Base-by-base conservation (phyloP, 2,113 vertebrate species). In the Pavo muticus region DNA sequence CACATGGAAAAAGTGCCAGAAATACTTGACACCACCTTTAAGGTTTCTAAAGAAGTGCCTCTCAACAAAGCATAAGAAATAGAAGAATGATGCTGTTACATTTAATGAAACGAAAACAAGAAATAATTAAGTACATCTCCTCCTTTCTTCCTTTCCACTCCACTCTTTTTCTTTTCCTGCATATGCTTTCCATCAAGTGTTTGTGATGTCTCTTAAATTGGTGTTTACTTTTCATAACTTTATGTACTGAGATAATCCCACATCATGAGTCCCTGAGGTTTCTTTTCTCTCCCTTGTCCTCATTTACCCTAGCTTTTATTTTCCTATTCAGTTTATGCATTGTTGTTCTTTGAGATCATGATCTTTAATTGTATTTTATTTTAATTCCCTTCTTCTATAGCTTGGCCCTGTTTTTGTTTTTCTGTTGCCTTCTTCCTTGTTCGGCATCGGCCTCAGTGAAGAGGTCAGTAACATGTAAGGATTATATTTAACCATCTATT, bases 131-230 rank as follows among this genome's bases (percentile, higher is more conserved):
- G 48, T 23, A 70, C 44, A 44, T 68, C 29, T 87, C 42, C 69
- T 93, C 45, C 52, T 94, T 93, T 45, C 30, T 20, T 93, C 48
- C 52, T 93, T 93, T 45, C 30, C 23, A 56, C 68, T 87, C 82
- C 45, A 67, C 18, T 75, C 9, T 70, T 68, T 40, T 78, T 90
- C 48, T 71, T 69, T 32, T 70, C 52, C 61, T 82, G 54, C n/a
- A 67, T 37, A 39, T 60, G 29, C 70, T 80, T 95, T 92, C 67
- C 56, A 91, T 78, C 65, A 78, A 1, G 67, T 89, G 70, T 79
- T 89, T 93, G 82, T 87, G 37, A 70, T 84, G 54, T n/a, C 24
- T 80, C 77, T 95, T 63, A 82, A 93, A 83, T 44, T 76, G 35
- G 10, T 87, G 37, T 90, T 94, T 94, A 67, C 65, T 89, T 93